These are phyloP conservation scores for Cyaniris semiargus DNA, from an alignment of 2,888 invertebrate genomes.

Conservation along the genomic window DNA sequence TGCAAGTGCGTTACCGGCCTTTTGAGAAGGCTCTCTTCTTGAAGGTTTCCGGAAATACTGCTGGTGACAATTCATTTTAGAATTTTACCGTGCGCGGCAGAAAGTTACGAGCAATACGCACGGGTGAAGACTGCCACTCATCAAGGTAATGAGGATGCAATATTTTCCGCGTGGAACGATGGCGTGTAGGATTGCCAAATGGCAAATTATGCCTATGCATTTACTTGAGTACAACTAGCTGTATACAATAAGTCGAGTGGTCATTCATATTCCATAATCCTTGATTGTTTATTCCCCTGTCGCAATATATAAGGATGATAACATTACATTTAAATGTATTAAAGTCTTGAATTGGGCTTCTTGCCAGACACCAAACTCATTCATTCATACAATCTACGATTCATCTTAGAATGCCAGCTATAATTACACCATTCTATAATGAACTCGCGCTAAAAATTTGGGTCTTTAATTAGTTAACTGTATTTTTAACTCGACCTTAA, in stretches of 20 bases:
- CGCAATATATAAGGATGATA: not conserved
- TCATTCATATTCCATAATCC: not conserved
- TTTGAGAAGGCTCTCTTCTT: too few relatives aligned
- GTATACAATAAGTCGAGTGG: not conserved
- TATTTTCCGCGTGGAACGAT: too few relatives aligned
- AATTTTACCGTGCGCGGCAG: too few relatives aligned
- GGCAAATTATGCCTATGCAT: too few relatives aligned
- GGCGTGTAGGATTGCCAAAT: too few relatives aligned
- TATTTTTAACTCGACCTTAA: not conserved
- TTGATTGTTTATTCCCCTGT: conserved; percentile 8
- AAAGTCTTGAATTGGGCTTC: conserved; percentile 45
- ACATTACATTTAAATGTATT: conserved; percentile 7
- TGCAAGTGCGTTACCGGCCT: too few relatives aligned
- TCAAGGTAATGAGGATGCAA: too few relatives aligned
- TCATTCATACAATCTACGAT: conserved; percentile 39
- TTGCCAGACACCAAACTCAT: conserved; percentile 48
- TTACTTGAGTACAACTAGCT: too few relatives aligned
- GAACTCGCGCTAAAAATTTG: not conserved
- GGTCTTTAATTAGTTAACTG: not conserved
- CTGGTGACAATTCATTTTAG: too few relatives aligned
- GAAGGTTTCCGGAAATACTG: too few relatives aligned
- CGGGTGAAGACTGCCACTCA: too few relatives aligned
- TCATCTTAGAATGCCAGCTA: conserved; percentile 35
- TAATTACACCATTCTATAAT: conserved; percentile 17
- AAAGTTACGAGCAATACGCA: too few relatives aligned